Evolutionary conservation across 2,113 vertebrate species (phyloP).

Genomic region (Pangasianodon hypophthalmus): DNA sequence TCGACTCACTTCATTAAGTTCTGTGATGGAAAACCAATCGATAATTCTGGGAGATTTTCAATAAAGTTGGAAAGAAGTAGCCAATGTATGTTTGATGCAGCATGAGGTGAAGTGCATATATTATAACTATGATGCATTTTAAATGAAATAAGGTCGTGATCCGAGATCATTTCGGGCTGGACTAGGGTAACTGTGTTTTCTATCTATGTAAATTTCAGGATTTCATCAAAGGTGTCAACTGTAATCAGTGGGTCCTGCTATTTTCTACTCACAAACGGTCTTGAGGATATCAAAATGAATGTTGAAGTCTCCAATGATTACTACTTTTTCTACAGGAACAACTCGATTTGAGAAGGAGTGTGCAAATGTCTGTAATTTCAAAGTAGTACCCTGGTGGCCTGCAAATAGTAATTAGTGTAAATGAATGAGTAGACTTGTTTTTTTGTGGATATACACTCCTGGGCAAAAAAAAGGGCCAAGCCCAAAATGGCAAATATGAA

Average conservation of each 20-base stretch:
- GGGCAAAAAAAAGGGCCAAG: too few species aligned
- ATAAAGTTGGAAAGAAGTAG: background rate
- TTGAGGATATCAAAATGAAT: background rate
- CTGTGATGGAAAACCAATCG: background rate
- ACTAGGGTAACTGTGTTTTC: background rate
- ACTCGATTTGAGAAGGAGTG: background rate
- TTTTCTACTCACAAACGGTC: background rate
- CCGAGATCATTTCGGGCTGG: background rate
- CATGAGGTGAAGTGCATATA: background rate
- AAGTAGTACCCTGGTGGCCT: background rate
- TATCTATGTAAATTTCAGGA: background rate
- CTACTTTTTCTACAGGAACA: background rate
- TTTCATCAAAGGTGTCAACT: background rate
- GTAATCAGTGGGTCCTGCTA: background rate
- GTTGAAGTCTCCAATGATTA: background rate
- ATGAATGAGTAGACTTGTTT: background rate
- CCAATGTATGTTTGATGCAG: background rate
- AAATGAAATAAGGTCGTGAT: background rate
- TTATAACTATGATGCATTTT: background rate
- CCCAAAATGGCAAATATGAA: too few species aligned
- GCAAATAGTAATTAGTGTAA: background rate
- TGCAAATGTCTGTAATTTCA: background rate
- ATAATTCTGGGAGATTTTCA: background rate
- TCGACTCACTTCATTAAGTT: background rate
- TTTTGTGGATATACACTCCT: too few species aligned